phyloP scores from a whole-genome alignment of 2,888 invertebrate species.

The Thereva unica region DNA sequence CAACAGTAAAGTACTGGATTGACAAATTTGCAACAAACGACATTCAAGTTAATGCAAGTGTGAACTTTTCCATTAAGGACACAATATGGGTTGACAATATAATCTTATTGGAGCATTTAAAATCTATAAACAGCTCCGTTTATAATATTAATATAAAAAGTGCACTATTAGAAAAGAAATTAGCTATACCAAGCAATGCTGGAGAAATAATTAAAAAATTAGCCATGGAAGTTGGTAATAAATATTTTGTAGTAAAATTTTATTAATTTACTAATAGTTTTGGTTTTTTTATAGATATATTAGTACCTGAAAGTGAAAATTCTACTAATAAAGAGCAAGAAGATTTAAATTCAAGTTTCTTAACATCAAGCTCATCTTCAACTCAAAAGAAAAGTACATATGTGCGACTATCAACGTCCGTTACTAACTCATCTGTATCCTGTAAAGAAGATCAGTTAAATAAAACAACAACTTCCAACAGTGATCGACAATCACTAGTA shows the following conservation, averaged over 20 bases:
- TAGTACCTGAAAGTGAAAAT: neutral
- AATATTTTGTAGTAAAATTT: conserved; percentile 7
- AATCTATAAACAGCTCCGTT: conserved; percentile 37
- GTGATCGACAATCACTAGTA: too few relatives aligned
- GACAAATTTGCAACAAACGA: conserved; percentile 46
- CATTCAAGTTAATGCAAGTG: conserved; percentile 50
- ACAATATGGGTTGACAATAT: conserved; percentile 50
- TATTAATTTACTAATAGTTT: neutral
- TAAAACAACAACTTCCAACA: too few relatives aligned
- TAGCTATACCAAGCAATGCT: conserved; percentile 21
- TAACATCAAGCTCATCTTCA: too few relatives aligned
- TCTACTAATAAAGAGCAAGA: neutral
- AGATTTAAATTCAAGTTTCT: too few relatives aligned
- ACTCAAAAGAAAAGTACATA: too few relatives aligned
- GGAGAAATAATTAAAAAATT: conserved; percentile 29
- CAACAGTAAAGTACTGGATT: conserved; percentile 56
- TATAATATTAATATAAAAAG: conserved; percentile 37
- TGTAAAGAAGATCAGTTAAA: too few relatives aligned
- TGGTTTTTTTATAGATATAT: conserved; percentile 2
- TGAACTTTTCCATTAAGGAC: conserved; percentile 47
- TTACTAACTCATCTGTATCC: too few relatives aligned
- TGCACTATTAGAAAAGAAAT: conserved; percentile 36
- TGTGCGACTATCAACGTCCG: too few relatives aligned
- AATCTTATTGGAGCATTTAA: conserved; percentile 47
- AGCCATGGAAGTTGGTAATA: conserved; percentile 36